These are phyloP conservation scores for Arrhopalites spinosus DNA, from an alignment of 2,888 invertebrate species.

Conservation along the genomic window DNA sequence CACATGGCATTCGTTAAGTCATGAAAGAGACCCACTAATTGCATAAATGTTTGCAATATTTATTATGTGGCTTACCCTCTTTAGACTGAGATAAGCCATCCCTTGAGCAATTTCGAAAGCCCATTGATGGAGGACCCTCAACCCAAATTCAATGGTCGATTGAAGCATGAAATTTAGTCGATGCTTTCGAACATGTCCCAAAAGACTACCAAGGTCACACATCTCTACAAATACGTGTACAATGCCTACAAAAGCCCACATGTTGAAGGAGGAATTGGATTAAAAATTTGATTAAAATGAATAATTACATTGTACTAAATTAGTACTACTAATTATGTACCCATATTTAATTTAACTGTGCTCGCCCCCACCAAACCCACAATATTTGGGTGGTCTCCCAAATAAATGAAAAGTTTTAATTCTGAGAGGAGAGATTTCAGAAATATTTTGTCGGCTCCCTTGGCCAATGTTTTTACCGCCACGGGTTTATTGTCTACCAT, in stretches of 20 bases:
- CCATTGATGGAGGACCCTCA: not conserved
- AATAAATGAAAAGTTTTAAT: slow-evolving; percentile 5
- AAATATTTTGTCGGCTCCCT: not conserved
- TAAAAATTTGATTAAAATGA: not conserved
- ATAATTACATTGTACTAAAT: not conserved
- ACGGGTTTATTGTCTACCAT: not conserved
- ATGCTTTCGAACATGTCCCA: not conserved
- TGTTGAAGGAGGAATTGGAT: not conserved
- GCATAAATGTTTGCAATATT: not conserved
- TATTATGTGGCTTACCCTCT: too few species aligned
- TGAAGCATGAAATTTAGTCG: not conserved
- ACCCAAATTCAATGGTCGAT: not conserved
- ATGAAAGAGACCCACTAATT: not conserved
- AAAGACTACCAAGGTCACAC: not conserved
- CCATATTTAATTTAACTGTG: not conserved
- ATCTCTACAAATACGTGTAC: not conserved
- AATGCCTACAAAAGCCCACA: not conserved
- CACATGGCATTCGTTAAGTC: not conserved
- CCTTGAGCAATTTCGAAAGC: not conserved
- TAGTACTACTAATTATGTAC: too few species aligned
- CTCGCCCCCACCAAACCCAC: not conserved
- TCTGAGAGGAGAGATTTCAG: not conserved
- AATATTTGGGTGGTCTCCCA: not conserved
- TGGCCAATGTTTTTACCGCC: not conserved
- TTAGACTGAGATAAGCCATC: too few species aligned